Evolutionary conservation across 2,797 vertebrate species (phyloP).

Genomic region (Falco columbarius): DNA sequence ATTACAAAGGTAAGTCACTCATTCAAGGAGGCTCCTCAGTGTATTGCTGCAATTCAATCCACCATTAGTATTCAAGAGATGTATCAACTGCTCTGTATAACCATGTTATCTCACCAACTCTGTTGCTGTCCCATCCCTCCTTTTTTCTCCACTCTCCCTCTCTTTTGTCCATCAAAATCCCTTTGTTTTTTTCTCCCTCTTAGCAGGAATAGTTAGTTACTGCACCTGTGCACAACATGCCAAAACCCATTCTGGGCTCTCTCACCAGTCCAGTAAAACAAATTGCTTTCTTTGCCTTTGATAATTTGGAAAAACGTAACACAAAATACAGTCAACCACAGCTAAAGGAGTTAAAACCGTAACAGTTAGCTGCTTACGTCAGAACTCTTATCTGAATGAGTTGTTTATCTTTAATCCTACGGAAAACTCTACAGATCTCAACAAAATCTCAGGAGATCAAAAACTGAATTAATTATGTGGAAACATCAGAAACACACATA

Average conservation of each 20-base stretch:
- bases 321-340: not conserved
- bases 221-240: rapidly evolving
- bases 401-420: not conserved
- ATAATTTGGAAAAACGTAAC: not conserved
- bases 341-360: not conserved
- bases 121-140: rapidly evolving
- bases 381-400: not conserved
- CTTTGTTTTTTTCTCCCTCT: not conserved
- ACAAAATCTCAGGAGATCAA: not conserved
- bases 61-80: not conserved
- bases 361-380: not conserved
- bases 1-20: not conserved
- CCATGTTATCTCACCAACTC: rapidly evolving
- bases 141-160: not conserved
- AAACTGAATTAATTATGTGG: not conserved
- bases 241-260: not conserved
- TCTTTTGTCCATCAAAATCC: not conserved
- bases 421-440: not conserved
- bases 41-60: not conserved
- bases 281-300: not conserved
- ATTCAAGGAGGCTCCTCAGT: not conserved
- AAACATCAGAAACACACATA: not conserved
- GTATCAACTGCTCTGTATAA: not conserved
- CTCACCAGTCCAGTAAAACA: not conserved
- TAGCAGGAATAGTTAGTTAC: not conserved